Evolutionary conservation across 2,113 vertebrate species (phyloP).

Genomic region (Scomber scombrus): DNA sequence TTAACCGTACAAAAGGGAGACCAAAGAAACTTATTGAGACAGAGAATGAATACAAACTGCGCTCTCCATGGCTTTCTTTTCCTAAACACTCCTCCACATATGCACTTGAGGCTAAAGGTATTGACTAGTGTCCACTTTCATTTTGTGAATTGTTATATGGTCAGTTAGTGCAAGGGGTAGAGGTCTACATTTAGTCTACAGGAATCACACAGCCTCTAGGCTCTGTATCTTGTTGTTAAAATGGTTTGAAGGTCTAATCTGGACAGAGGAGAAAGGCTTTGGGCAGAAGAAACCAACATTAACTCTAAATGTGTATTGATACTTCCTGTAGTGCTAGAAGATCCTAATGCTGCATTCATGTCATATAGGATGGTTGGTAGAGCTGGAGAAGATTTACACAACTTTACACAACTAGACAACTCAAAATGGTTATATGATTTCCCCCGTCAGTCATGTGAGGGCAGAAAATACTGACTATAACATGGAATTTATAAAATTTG

Average conservation of each 20-base stretch:
- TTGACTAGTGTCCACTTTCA: constrained; percentile 54
- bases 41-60: constrained; percentile 30
- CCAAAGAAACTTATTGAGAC: constrained; percentile 31
- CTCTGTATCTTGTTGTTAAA: constrained; percentile 26
- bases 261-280: background rate
- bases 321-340: background rate
- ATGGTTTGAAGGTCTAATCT: constrained; percentile 29
- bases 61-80: constrained; percentile 9
- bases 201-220: constrained; percentile 33
- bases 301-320: background rate
- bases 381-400: background rate
- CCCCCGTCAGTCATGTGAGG: no score
- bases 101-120: constrained; percentile 49
- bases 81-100: background rate
- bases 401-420: background rate
- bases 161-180: background rate
- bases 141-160: constrained; percentile 36
- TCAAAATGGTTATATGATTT: no score
- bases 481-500: background rate
- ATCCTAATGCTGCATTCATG: background rate
- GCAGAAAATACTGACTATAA: background rate
- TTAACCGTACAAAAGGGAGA: constrained; percentile 15
- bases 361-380: background rate
- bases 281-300: constrained; percentile 2
- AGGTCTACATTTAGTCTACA: constrained; percentile 15